Percentiles rank a stretch among this genome's conserved stretches.
phyloP scores from a whole-genome alignment of 2,797 vertebrate species.

The Enteromius unitaeniatus region DNA sequence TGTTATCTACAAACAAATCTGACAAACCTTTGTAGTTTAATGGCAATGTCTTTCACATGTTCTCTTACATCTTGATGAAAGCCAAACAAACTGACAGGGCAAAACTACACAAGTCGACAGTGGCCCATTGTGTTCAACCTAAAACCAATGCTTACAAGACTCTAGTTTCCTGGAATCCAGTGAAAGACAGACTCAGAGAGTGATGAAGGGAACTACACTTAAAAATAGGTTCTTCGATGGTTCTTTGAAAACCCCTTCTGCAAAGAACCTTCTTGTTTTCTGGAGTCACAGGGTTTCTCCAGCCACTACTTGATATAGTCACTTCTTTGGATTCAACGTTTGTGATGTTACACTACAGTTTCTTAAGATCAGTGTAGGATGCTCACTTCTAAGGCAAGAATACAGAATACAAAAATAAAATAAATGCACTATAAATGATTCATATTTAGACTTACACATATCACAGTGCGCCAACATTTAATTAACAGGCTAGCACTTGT shows the following conservation, averaged over 20 bases:
- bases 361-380: neutral
- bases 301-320: neutral
- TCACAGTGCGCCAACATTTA: neutral
- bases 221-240: neutral
- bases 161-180: constrained; percentile 1
- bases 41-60: constrained; percentile 6
- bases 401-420: neutral
- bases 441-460: neutral
- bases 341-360: neutral
- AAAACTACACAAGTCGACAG: constrained; percentile 17
- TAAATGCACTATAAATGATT: neutral
- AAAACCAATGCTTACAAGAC: constrained; percentile 2
- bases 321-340: neutral
- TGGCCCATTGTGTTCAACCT: neutral
- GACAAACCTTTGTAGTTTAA: constrained; percentile 15
- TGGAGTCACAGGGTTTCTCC: neutral
- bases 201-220: neutral
- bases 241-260: neutral
- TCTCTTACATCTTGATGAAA: constrained; percentile 18
- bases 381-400: neutral
- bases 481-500: too few species aligned
- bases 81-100: constrained; percentile 24
- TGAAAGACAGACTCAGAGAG: neutral
- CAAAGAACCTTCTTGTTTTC: neutral
- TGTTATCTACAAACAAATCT: constrained; percentile 1